These are phyloP conservation scores for Andricus curvator DNA, from an alignment of 2,888 invertebrate genomes.

Conservation along the genomic window DNA sequence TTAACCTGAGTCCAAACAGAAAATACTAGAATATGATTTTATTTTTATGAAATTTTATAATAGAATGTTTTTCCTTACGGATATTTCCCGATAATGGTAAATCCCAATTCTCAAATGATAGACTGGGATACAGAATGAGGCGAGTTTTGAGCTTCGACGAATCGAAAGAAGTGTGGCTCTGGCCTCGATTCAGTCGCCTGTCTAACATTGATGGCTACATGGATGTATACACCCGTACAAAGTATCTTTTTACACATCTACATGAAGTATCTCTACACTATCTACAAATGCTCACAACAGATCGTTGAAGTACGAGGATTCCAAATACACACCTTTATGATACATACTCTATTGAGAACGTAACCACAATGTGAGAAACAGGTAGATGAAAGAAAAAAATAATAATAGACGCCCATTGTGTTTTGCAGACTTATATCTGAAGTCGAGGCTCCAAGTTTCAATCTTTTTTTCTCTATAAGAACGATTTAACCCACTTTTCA, in stretches of 20 bases:
- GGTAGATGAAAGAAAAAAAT: neutral
- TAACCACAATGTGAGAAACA: slow-evolving; percentile 10
- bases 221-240: slow-evolving; percentile 11
- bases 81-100: no score
- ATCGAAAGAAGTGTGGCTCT: slow-evolving; percentile 16
- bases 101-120: neutral
- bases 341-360: slow-evolving; percentile 9
- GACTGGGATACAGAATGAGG: neutral
- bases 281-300: no score
- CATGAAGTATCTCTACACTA: slow-evolving; percentile 7
- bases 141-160: slow-evolving; percentile 23
- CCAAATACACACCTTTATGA: slow-evolving; percentile 3
- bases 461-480: slow-evolving; percentile 50
- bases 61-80: no score
- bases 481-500: slow-evolving; percentile 60
- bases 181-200: slow-evolving; percentile 31
- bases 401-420: slow-evolving; percentile 42
- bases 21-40: no score
- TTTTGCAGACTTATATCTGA: slow-evolving; percentile 44
- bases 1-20: no score
- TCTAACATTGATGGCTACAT: neutral
- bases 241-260: slow-evolving; percentile 10
- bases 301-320: neutral
- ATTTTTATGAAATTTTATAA: no score
- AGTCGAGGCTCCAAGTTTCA: slow-evolving; percentile 33